Evolutionary conservation across 2,797 vertebrate species (phyloP), one percentile per base, ranked within the genome.

Genomic region (Thunnus albacares): DNA sequence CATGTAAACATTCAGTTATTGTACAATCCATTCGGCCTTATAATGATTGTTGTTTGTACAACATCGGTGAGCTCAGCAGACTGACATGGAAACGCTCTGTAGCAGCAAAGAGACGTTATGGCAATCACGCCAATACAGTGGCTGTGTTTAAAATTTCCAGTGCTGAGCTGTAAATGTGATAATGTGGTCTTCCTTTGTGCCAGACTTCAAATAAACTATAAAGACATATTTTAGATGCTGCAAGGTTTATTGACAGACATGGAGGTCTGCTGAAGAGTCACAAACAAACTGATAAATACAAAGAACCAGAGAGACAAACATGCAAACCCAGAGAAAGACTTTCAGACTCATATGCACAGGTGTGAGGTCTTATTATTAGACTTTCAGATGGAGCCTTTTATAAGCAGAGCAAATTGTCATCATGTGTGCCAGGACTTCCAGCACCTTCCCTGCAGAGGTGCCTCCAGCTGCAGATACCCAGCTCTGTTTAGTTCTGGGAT

Each of bases 401-500:
- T 69, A 74, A 91, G 61, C 73, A 22, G 64, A 84, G 70, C n/a
- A 51, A 52, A 71, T 38, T 41, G 66, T 85, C 43, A 8, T 56
- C 2, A 64, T 75, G 66, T 81, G 35, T 80, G 38, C 75, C 59
- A 41, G 71, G 47, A 45, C 69, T 41, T 79, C 52, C 72, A 68
- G 60, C 65, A 35, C 24, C 71, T 66, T 73, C 72, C 68, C 67
- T 66, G 80, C 76, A 45, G 77, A 82, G 67, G 45, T 75, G 75
- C 67, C 38, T 35, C 65, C 24, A 82, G 77, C 82, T 68, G 67
- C 87, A 87, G 87, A 86, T 62, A 10, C 35, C 58, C 67, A 18
- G 75, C 53, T 91, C 77, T 94, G 90, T 95, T 94, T 93, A 92
- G 79, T 63, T 79, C 75, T 60, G 77, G n/a, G 18, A 87, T 92